Evolutionary conservation across 2,113 vertebrate species (phyloP), one percentile per base, ranked within the genome.

Genomic region (Glaucidium brasilianum): DNA sequence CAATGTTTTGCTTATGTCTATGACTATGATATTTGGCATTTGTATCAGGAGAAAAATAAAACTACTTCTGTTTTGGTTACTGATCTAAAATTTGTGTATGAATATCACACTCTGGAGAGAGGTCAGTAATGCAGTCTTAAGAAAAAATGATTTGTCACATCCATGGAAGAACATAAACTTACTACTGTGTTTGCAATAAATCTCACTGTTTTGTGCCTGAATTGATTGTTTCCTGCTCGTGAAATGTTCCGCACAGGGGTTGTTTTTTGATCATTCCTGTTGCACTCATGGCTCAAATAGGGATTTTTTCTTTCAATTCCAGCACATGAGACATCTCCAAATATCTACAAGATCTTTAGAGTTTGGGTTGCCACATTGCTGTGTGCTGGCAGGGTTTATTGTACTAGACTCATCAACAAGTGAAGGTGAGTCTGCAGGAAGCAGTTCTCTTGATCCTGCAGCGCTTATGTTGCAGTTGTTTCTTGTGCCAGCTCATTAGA

Each of bases 141-240:
- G 81, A 77, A 95, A 96, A 97, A 96, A 32, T 94, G 82, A 92
- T 94, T 98, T 98, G 92, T 97, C 95, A 92, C 88, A 96, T 93
- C 43, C 34, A 74, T 94, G 92, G 25, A 85, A 94, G 90, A 95
- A 88, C 74, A 94, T 79, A 92, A 92, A 88, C 23, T 92, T 74
- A 25, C 12, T 67, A 5, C 93, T 96, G 85, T 95, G 90, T 97
- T 96, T 96, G 55, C 83, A 85, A 30, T 92, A 94, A 85, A 74
- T 60, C 45, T 91, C 53, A 49, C 29, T 87, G 69, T 60, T 94
- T 96, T 63, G 49, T 77, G 81, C 76, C 69, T 39, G 4, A 59
- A 10, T 2, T 27, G 11, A 15, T 59, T 74, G 41, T 53, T 88
- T 93, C 83, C 55, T 83, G 34, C 23, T 74, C 30, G 18, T 34